A percentile compares a stretch with the other conserved stretches of the same genome.
Conservation (phyloP, 2,888 invertebrate species). For the Willowsia nigromaculata region DNA sequence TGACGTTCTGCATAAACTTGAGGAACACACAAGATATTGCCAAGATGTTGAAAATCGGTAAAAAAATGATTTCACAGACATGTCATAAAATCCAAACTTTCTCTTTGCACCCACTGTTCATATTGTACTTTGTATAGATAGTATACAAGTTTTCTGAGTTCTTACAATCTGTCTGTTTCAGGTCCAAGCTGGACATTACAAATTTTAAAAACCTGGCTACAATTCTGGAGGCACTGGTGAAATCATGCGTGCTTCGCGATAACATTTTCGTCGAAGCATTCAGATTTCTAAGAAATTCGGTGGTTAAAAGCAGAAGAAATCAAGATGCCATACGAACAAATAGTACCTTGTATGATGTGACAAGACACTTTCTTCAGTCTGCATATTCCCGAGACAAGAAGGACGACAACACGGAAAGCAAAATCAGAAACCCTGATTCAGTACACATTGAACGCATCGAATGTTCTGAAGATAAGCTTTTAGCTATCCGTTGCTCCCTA, state of each 20-base stretch:
- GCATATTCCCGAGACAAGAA: background rate
- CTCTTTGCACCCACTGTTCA: background rate
- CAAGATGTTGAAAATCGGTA: constrained; percentile 27
- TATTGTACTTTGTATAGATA: background rate
- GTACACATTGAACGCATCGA: background rate
- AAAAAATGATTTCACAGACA: background rate
- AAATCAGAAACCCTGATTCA: background rate
- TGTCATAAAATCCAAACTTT: background rate
- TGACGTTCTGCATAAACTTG: background rate
- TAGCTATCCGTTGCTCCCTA: constrained; percentile 34
- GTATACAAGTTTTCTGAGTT: background rate
- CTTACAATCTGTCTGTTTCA: background rate
- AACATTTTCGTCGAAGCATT: constrained; percentile 26
- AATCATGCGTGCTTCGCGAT: background rate
- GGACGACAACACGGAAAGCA: background rate
- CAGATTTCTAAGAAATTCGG: constrained; percentile 69
- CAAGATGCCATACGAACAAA: constrained; percentile 56
- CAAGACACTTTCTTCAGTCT: background rate
- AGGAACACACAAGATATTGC: background rate
- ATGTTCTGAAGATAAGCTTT: background rate
- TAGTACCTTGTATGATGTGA: background rate
- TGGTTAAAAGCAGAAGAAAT: constrained; percentile 53
- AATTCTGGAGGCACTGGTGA: background rate
- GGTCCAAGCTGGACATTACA: background rate
- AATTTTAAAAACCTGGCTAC: background rate